Conservation (phyloP, 2,888 invertebrate species). For the Eupithecia subumbrata region DNA sequence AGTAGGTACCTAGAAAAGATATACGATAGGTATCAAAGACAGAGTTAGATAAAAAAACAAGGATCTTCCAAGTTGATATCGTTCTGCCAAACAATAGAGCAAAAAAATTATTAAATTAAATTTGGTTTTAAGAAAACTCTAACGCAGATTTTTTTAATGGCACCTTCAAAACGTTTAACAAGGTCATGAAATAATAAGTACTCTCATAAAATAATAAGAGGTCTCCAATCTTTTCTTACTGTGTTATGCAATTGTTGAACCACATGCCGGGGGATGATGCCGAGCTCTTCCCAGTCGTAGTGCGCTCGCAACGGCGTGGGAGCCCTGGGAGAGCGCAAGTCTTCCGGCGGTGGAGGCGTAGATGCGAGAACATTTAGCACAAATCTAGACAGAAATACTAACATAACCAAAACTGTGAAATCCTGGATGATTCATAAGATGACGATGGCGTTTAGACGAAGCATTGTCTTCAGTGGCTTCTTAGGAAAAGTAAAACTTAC, state of each 20-base stretch:
- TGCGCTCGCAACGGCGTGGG: conserved; percentile 65
- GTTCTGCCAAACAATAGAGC: not conserved
- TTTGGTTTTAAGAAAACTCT: not conserved
- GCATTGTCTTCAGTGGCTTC: conserved; percentile 3
- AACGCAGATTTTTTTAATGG: not conserved
- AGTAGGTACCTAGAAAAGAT: conserved; percentile 4
- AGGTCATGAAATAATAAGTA: too few relatives aligned
- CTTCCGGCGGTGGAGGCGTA: conserved; percentile 60
- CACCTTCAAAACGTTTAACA: not conserved
- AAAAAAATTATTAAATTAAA: not conserved
- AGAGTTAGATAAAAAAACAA: not conserved
- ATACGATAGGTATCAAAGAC: not conserved
- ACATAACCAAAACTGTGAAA: not conserved
- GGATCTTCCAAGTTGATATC: not conserved
- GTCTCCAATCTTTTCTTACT: conserved; percentile 68
- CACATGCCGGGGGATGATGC: conserved; percentile 84
- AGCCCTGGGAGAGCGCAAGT: conserved; percentile 64
- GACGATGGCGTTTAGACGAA: conserved; percentile 33
- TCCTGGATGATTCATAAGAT: not conserved
- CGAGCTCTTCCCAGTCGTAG: conserved; percentile 86
- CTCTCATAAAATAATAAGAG: not conserved
- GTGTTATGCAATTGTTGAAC: conserved; percentile 87
- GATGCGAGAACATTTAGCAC: conserved; percentile 72
- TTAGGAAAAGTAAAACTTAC: conserved; percentile 55
- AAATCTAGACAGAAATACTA: conserved; percentile 57